A percentile compares a stretch with the other conserved stretches of the same genome.
Conservation (phyloP, 2,888 invertebrate genomes). For the Macrophya alboannulata region DNA sequence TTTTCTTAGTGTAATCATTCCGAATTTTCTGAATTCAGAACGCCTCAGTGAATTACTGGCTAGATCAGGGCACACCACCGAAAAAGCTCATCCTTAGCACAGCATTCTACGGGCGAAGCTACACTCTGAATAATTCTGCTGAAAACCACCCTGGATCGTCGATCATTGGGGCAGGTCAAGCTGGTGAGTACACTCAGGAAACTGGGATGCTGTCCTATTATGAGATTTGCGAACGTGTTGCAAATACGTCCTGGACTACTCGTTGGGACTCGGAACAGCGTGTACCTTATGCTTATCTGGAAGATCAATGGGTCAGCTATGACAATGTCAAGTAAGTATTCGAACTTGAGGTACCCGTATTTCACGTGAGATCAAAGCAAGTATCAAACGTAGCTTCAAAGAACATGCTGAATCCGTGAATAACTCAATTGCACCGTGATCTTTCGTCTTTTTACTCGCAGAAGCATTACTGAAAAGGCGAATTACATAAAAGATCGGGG, state of each 20-base stretch:
- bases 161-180: conserved; percentile 78
- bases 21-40: not conserved
- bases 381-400: not conserved
- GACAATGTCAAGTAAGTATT: conserved; percentile 66
- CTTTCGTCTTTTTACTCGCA: conserved; percentile 68
- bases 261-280: conserved; percentile 76
- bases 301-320: conserved; percentile 72
- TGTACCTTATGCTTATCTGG: conserved; percentile 79
- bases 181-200: conserved; percentile 83
- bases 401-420: too few relatives aligned
- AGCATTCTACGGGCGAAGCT: conserved; percentile 87
- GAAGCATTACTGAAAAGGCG: conserved; percentile 78
- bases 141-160: conserved; percentile 82
- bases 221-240: conserved; percentile 81
- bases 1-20: not conserved
- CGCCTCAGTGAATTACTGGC: conserved; percentile 78
- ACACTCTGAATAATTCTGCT: conserved; percentile 81
- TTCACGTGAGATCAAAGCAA: not conserved
- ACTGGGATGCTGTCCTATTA: conserved; percentile 88
- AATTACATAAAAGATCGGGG: conserved; percentile 70
- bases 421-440: not conserved
- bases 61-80: conserved; percentile 82
- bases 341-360: not conserved
- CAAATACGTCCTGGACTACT: conserved; percentile 71
- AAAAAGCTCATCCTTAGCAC: conserved; percentile 87